Base-by-base conservation (phyloP, 1,140 invertebrate genomes). In the Cryptotermes secundus region DNA sequence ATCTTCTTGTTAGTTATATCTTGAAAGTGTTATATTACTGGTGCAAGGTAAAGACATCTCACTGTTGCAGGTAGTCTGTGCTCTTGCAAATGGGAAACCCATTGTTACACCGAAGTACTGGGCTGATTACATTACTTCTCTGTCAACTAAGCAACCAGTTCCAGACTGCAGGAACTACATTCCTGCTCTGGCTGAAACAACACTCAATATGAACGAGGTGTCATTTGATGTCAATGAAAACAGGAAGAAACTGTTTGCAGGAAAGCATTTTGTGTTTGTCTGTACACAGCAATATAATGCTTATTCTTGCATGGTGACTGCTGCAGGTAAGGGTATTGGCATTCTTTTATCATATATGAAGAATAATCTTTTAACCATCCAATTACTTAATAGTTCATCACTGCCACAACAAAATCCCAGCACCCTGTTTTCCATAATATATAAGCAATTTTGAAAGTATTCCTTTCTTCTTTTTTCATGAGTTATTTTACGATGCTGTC, bases 61-160 rank as follows among this genome's bases (percentile, higher is more conserved):
- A 65, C 6, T 65, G 16, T 65, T 72, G 10, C 88, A 91, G 89
- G 89, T 90, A 31, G 88, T 95, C 19, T 91, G 93, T 87, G 94
- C 94, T 9, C 88, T 96, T 86, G 90, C 94, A 2, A 90, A 92
- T 84, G 90, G 91, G 72, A 92, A 91, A 72, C 90, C 91, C 14
- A 93, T 95, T 86, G 94, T 95, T 0, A 92, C 90, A 19, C 88
- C 91, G 26, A 88, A 91, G 7, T 96, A 92, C 88, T 94, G 95
- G 91, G 89, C 89, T 36, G 89, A 91, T 45, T 89, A 92, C 83
- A 59, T 92, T 3, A 88, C 90, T 85, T 88, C 90, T 34, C 87
- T 92, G 0, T 87, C 89, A 45, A 88, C 88, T 36, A 88, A 90
- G 83, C 86, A 80, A 65, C 81, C 87, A 26, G 87, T 91, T 86